Base-by-base conservation (phyloP, 2,888 invertebrate species). In the Azorinus chamasolen region DNA sequence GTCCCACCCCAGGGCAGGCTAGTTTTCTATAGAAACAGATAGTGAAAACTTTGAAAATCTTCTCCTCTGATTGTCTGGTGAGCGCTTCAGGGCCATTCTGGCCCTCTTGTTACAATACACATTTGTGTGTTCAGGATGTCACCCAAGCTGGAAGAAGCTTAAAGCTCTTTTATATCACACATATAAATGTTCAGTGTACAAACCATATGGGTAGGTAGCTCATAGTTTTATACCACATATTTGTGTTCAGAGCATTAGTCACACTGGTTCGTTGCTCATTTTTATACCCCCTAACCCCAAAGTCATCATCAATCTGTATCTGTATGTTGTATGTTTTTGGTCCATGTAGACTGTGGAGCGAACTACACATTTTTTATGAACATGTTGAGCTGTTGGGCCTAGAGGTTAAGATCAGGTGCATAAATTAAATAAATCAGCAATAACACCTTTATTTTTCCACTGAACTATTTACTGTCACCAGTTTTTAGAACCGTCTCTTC, bases 301-400 rank as follows among this genome's bases (percentile, higher is more conserved):
- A 94, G 98, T 99, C 97, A 99, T 99, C 95, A 96, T 98, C 88
- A 98, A 99, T 51, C 98, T 99, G 63, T 97, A 98, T 63, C 98
- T 99, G 97, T 94, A 99, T 91, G 95, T 95, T 91, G 10, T 32
- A 32, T 6, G 32, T 10, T 32, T 32, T 32, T 32, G 32, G 5
- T 32, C 32, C n/a, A n/a, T n/a, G n/a, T n/a, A n/a, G n/a, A n/a
- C n/a, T n/a, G n/a, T n/a, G n/a, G n/a, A n/a, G n/a, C n/a, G n/a
- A n/a, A n/a, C n/a, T n/a, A n/a, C n/a, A n/a, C n/a, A n/a, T n/a
- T n/a, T n/a, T n/a, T n/a, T n/a, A n/a, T n/a, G n/a, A n/a, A n/a
- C n/a, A n/a, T n/a, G n/a, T n/a, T n/a, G n/a, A n/a, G n/a, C n/a
- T n/a, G n/a, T n/a, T n/a, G n/a, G n/a, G n/a, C n/a, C n/a, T n/a